Base-by-base conservation (phyloP, 2,888 invertebrate species). In the Brachynemurus nebulosus region DNA sequence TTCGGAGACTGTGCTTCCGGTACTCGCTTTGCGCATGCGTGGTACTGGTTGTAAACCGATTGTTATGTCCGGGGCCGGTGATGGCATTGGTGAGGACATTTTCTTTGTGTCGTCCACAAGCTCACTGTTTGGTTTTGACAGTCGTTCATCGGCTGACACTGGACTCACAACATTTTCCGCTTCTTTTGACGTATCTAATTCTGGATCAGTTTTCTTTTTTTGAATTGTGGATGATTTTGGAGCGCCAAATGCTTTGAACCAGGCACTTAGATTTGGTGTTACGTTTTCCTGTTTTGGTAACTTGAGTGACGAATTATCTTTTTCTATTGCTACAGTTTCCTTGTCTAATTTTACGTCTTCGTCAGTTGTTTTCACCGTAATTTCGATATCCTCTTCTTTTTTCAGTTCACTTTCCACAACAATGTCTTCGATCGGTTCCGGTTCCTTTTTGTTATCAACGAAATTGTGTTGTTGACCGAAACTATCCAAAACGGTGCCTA, bases 171-270 rank as follows among this genome's bases (percentile, higher is more conserved):
- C 27, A 14, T 25, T n/a, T 8, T 44, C 44, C 4, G 25, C 30
- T 9, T 38, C 37, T 19, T 20, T 14, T 7, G 17, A 21, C 2
- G 8, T 17, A 11, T 44, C 44, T 4, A 18, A n/a, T 27, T 44
- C 44, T 2, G 23, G 18, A 17, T 37, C 37, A 8, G 16, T 14
- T 20, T 42, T 27, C 4, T n/a, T n/a, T 23, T 39, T 39, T 14
- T 44, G 37, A 59, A 81, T 83, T 38, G 71, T 71, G 1, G 59
- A 53, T 2, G 69, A 59, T 47, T 88, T 88, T 1, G 90, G 89
- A 1, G 84, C 83, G 8, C 90, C 89, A 59, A 91, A 90, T 0
- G 90, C 90, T 64, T 88, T 89, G 50, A 90, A 86, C 90, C 90
- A 91, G 20, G 88, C 90, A 59, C 86, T 89, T 45, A 88, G 68